Evolutionary conservation across 1,140 invertebrate genomes (phyloP), one percentile per base, ranked within the genome.

Genomic region (Caenorhabditis briggsae): DNA sequence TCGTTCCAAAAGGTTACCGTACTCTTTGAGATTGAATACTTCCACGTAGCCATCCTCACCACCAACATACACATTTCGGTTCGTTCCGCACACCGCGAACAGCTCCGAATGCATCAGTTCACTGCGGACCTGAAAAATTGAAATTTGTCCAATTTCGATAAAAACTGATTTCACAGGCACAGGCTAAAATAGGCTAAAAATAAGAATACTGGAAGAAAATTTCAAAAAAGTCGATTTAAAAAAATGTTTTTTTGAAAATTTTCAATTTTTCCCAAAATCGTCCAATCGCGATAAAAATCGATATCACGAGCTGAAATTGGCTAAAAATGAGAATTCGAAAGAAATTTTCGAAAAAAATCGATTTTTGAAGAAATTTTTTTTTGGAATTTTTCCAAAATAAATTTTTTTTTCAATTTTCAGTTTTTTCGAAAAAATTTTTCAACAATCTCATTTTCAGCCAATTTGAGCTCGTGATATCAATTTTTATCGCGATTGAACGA

Each of bases 1-100:
- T 55, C 87, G 18, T 87, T 88, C 87, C 33, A 88, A 46, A 9
- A 88, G 55, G 43, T 88, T 88, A 18, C 87, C 87, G 65, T 88
- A 88, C 56, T 88, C 87, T 14, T 84, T 84, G 5, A 88, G n/a
- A 33, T 59, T 61, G 58, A 88, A 88, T 14, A 88, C 85, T 59
- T 88, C 84, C 18, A 88, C 56, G 48, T 82, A 64, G 33, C 87
- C 87, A 46, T 85, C 85, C 16, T 61, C 65, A 46, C 74, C 82
- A 0, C 87, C 87, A 16, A 85, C 85, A 78, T 88, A 88, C 3
- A 86, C 85, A 6, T 50, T 64, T 70, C 87, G 88, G 18, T 83
- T 74, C n/a, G 87, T 88, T 41, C 58, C 85, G 23, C 87, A 88
- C 2, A 88, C 64, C 2, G 65, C 58, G 20, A 83, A 56, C 65